These are phyloP conservation scores for Adoxophyes honmai DNA, from an alignment of 1,140 invertebrate genomes.

Conservation along the genomic window DNA sequence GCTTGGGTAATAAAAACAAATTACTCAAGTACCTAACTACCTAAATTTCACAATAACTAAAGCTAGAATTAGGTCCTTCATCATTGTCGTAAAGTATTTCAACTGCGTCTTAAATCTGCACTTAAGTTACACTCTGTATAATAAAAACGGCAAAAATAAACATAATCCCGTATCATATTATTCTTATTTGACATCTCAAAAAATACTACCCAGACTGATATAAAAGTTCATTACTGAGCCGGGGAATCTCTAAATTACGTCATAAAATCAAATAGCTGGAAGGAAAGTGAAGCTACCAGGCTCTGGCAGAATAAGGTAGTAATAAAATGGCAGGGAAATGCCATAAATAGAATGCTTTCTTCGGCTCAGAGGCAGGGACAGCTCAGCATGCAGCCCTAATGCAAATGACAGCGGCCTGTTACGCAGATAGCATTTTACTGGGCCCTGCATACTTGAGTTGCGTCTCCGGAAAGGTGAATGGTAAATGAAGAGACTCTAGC, in stretches of 20 bases:
- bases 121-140: no score
- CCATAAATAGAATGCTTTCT: constrained; percentile 14
- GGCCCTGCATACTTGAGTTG: not conserved
- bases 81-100: no score
- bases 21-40: no score
- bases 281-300: constrained; percentile 15
- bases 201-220: constrained; percentile 14
- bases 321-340: constrained; percentile 12
- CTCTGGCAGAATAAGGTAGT: constrained; percentile 10
- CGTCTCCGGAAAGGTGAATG: not conserved
- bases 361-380: not conserved
- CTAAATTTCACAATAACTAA: no score
- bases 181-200: constrained; percentile 11
- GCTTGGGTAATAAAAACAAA: no score
- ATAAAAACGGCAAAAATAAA: not conserved
- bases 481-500: not conserved
- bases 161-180: constrained; percentile 9
- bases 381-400: constrained; percentile 1
- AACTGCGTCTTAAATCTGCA: no score
- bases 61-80: no score
- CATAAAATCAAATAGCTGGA: constrained; percentile 16
- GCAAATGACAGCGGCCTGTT: constrained; percentile 8
- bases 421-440: not conserved
- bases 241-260: constrained; percentile 8
- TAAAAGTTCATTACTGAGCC: constrained; percentile 15